Evolutionary conservation across 92 coral and sea anemone genomes (phyloP).

Genomic region (Phenganax stokvisi): DNA sequence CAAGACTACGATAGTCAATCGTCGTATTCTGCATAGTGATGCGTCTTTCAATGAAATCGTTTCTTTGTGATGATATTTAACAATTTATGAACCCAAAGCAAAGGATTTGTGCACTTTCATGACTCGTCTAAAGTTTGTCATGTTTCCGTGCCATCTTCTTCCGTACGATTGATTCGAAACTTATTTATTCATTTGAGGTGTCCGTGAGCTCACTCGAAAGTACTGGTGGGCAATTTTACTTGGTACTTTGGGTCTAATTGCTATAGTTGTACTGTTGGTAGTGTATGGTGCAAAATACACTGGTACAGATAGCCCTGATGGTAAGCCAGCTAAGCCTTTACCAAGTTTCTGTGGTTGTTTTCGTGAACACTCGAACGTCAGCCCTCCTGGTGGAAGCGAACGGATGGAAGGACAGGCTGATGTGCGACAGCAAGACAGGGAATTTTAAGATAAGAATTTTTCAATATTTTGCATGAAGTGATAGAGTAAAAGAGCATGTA

Average conservation of each 20-base stretch:
- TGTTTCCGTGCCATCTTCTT: too few species aligned
- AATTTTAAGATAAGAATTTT: neutral
- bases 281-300: slow-evolving; percentile 34
- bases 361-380: neutral
- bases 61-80: too few species aligned
- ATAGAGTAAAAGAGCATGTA: too few species aligned
- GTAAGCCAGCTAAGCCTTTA: slow-evolving; percentile 23
- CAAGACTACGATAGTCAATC: too few species aligned
- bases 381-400: neutral
- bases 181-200: slow-evolving; percentile 48
- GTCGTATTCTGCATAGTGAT: too few species aligned
- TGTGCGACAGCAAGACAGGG: neutral
- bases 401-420: neutral
- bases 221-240: slow-evolving; percentile 96
- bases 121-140: too few species aligned
- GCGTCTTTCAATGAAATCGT: too few species aligned
- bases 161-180: neutral
- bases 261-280: slow-evolving; percentile 54
- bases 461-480: neutral
- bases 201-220: slow-evolving; percentile 68
- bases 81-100: too few species aligned
- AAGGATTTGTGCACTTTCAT: too few species aligned
- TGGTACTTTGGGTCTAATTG: slow-evolving; percentile 63
- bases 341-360: slow-evolving; percentile 14
- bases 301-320: slow-evolving; percentile 25